These are phyloP conservation scores for Oreochromis mossambicus DNA, from an alignment of 2,797 vertebrate genomes.

Conservation along the genomic window DNA sequence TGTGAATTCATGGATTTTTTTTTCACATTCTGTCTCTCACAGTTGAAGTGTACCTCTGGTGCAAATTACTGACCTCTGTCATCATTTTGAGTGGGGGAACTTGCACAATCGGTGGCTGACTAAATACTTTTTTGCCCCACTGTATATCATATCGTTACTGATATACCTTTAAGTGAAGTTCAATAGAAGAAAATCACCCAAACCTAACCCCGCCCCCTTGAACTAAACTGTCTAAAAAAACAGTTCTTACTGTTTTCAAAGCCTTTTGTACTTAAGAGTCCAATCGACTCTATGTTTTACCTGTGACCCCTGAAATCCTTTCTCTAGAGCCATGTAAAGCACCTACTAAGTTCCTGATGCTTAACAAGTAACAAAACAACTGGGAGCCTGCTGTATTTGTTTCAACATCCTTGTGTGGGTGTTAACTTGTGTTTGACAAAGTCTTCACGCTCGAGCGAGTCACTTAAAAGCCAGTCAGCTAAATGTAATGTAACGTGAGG, in stretches of 20 bases:
- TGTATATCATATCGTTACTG: background rate
- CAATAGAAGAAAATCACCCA: background rate
- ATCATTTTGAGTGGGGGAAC: no score
- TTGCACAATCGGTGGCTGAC: no score
- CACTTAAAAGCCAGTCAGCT: constrained; percentile 48
- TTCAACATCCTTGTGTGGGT: background rate
- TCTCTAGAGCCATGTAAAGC: background rate
- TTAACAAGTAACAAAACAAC: background rate
- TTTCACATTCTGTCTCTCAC: no score
- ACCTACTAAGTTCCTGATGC: background rate
- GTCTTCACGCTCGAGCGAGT: constrained; percentile 17
- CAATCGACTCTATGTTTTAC: background rate
- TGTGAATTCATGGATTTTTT: no score
- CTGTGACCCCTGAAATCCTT: background rate
- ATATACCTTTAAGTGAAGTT: background rate
- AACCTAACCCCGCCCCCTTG: background rate
- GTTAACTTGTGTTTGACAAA: constrained; percentile 35
- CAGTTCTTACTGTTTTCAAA: background rate
- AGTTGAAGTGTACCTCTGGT: no score
- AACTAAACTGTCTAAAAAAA: background rate
- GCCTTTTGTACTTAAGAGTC: background rate
- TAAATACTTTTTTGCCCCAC: no score
- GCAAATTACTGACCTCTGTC: no score
- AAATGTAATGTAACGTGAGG: constrained; percentile 33
- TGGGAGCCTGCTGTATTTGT: background rate